Evolutionary conservation across 2,888 invertebrate genomes (phyloP), one percentile per base, ranked within the genome.

Genomic region (Drosophila cognata): DNA sequence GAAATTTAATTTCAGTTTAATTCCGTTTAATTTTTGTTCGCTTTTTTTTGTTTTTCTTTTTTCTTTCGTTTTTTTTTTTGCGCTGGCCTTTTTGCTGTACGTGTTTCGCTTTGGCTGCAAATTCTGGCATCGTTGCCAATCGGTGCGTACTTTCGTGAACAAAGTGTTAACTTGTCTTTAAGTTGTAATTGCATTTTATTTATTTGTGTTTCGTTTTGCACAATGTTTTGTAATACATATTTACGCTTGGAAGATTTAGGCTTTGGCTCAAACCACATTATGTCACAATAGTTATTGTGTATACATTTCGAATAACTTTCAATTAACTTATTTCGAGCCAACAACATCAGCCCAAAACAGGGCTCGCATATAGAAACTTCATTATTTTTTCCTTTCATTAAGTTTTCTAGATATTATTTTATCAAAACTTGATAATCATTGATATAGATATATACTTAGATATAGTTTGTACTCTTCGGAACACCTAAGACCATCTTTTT

Each of bases 1-100:
- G 87, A 85, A 85, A 85, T 80, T 88, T 81, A 60, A 75, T 88
- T 85, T 84, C 58, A 46, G 64, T 83, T 86, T 74, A 50, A 74
- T 74, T 51, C 57, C 46, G 21, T 56, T 59, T 53, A 55, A 61
- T 58, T 71, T 56, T 53, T 21, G 53, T 69, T 28, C 10, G 10
- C 25, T 46, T 16, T 50, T 56, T 58, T 33, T 28, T n/a, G 7
- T 25, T 25, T 46, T 25, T 16, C 48, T 57, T 58, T 36, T 28
- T 18, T 2, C 16, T 48, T 21, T 21, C n/a, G 21, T 25, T 48
- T 48, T 25, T 7, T 25, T 25, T 46, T 25, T 1, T 2, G 36
- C 57, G 56, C 66, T 71, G 21, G 36, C 29, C 16, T 56, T 51
- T 56, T 25, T 55, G 10, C 6, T 18, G 25, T 29, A 41, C 36